Evolutionary conservation across 2,797 vertebrate species (phyloP).

Genomic region (Myotis myotis): DNA sequence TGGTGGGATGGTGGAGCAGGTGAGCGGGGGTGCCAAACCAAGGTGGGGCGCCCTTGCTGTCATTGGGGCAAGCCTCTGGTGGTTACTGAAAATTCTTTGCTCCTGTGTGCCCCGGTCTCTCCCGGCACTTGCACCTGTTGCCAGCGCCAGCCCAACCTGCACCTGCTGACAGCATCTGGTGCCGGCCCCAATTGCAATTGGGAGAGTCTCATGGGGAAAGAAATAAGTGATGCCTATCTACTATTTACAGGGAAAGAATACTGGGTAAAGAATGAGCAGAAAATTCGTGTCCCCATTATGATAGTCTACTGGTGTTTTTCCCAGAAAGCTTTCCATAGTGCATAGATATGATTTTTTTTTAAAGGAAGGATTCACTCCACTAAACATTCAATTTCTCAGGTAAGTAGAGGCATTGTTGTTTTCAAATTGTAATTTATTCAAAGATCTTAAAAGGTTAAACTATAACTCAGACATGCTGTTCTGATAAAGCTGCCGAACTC

Average conservation of each 20-base stretch:
- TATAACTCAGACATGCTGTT: not conserved
- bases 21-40: too few species aligned
- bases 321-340: not conserved
- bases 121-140: too few species aligned
- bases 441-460: not conserved
- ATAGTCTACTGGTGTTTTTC: not conserved
- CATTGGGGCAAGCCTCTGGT: too few species aligned
- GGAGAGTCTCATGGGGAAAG: not conserved
- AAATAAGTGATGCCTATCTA: not conserved
- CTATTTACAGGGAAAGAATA: not conserved
- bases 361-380: not conserved
- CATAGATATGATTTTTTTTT: not conserved
- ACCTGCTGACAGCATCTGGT: too few species aligned
- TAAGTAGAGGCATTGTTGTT: not conserved
- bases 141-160: rapidly evolving
- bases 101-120: too few species aligned
- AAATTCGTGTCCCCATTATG: not conserved
- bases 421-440: slow-evolving; percentile 15
- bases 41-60: too few species aligned
- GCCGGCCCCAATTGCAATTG: not conserved
- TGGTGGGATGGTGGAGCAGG: too few species aligned
- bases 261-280: not conserved
- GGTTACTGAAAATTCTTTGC: too few species aligned
- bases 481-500: not conserved
- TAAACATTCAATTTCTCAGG: not conserved